Evolutionary conservation across 1,140 invertebrate genomes (phyloP).

Genomic region (Subanguina moxae): DNA sequence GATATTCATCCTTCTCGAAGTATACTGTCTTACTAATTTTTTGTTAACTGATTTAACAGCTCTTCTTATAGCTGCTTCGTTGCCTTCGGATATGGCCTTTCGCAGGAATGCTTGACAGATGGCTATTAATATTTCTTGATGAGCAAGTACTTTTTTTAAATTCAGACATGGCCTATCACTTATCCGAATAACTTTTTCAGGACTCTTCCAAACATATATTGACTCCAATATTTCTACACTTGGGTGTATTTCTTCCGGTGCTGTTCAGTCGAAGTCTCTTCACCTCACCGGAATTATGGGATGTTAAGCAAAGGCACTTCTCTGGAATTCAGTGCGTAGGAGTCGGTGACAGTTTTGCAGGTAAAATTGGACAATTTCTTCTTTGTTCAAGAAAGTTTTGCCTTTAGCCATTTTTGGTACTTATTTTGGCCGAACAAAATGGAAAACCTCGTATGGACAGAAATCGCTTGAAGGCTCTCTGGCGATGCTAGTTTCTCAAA

Average conservation of each 20-base stretch:
- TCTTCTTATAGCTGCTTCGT: conserved; percentile 38
- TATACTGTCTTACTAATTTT: conserved; percentile 14
- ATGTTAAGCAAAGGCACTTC: conserved; percentile 41
- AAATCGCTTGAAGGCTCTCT: conserved; percentile 46
- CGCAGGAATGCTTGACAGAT: conserved; percentile 23
- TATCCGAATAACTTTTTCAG: too few species aligned
- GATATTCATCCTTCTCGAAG: conserved; percentile 49
- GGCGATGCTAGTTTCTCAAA: conserved; percentile 45
- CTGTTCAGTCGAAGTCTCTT: conserved; percentile 30
- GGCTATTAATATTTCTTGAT: conserved; percentile 44
- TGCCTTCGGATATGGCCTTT: conserved; percentile 34
- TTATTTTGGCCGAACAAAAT: conserved; percentile 18
- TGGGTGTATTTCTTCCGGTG: conserved; percentile 46
- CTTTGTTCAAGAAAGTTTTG: neutral
- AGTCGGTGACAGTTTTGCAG: conserved; percentile 48
- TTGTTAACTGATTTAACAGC: neutral
- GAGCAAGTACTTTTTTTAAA: conserved; percentile 7
- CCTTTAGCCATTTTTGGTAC: neutral
- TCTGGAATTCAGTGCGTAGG: conserved; percentile 45
- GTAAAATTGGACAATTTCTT: too few species aligned
- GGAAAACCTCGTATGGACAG: neutral
- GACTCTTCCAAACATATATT: conserved; percentile 43
- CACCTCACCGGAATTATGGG: conserved; percentile 9
- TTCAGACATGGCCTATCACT: too few species aligned
- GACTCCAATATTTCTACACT: conserved; percentile 47